These are phyloP conservation scores for Chaetodon auriga DNA, from an alignment of 2,113 vertebrate genomes.

Conservation along the genomic window DNA sequence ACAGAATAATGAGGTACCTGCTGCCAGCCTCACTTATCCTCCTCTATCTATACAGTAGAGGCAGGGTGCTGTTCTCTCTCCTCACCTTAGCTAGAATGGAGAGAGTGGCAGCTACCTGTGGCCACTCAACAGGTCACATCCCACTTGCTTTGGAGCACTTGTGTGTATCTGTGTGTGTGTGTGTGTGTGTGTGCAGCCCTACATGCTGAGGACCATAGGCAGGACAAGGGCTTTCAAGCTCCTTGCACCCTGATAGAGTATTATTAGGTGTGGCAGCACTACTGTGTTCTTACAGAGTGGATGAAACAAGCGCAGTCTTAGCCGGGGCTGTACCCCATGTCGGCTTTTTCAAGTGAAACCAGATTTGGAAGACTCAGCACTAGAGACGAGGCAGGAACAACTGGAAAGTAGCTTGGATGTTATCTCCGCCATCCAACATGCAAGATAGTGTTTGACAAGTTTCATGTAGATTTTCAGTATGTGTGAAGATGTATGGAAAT, in stretches of 20 bases:
- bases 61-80: slow-evolving; percentile 27
- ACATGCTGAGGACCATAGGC: slow-evolving; percentile 9
- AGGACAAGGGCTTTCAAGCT: slow-evolving; percentile 11
- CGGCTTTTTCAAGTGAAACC: not conserved
- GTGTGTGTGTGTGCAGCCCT: not conserved
- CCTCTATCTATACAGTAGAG: not conserved
- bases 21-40: not conserved
- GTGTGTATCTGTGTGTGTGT: not conserved
- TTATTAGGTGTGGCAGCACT: not conserved
- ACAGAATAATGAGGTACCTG: slow-evolving; percentile 19
- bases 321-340: not conserved
- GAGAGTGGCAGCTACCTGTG: slow-evolving; percentile 28
- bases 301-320: not conserved
- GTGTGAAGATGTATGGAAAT: no score
- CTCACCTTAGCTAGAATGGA: slow-evolving; percentile 21
- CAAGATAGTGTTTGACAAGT: not conserved
- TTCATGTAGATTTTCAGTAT: not conserved
- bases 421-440: not conserved
- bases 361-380: not conserved
- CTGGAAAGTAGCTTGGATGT: not conserved
- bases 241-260: not conserved
- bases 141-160: slow-evolving; percentile 7
- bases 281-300: not conserved
- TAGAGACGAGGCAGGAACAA: not conserved
- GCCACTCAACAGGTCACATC: slow-evolving; percentile 34